These are phyloP conservation scores for Tursiops truncatus DNA, from an alignment of 2,113 vertebrate genomes.

Conservation along the genomic window DNA sequence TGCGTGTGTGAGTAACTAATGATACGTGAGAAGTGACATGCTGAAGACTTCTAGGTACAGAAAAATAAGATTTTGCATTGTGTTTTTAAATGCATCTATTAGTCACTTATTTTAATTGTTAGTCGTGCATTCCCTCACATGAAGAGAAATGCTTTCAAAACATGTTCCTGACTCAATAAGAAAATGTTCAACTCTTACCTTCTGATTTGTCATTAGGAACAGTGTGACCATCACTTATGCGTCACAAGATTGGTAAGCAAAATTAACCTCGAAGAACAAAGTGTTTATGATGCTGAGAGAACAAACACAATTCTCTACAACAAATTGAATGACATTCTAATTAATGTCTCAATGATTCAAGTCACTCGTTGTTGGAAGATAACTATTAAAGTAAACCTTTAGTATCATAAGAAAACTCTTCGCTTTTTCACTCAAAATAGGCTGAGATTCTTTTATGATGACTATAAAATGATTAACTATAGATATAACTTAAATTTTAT, in stretches of 20 bases:
- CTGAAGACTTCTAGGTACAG: background rate
- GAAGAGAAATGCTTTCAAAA: constrained; percentile 42
- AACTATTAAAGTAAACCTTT: background rate
- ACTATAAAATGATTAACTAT: background rate
- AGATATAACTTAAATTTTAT: background rate
- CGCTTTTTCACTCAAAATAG: background rate
- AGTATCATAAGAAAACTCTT: background rate
- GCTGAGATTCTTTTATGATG: background rate
- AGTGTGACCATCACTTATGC: background rate
- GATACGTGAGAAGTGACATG: background rate
- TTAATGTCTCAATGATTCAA: background rate
- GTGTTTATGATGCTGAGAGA: background rate
- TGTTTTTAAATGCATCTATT: background rate
- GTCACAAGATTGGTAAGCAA: background rate
- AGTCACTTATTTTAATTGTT: constrained; percentile 11
- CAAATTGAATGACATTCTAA: background rate
- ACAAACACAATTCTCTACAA: background rate
- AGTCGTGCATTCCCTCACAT: background rate
- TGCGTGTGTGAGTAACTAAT: background rate
- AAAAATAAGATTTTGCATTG: background rate
- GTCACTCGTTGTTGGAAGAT: background rate
- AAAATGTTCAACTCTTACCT: background rate
- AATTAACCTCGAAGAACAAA: background rate
- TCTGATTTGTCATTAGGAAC: background rate
- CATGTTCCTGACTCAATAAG: background rate